Evolutionary conservation across 2,113 vertebrate genomes (phyloP).

Genomic region (Tylochromis polylepis): DNA sequence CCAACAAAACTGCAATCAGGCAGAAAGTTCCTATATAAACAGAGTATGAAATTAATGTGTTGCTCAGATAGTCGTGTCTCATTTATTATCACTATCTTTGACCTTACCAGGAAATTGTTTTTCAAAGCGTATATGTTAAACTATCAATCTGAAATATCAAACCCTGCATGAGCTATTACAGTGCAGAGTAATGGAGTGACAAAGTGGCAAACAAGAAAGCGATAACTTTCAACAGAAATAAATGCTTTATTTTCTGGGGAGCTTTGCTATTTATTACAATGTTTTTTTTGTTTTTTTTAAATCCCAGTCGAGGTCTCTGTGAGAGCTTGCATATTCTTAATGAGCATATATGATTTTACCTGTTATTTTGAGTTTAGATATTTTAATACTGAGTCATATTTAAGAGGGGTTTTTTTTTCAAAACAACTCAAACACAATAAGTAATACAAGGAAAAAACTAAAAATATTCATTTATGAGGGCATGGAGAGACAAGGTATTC

Average conservation of each 20-base stretch:
- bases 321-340: background rate
- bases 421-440: background rate
- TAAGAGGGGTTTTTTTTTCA: background rate
- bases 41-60: conserved; percentile 21
- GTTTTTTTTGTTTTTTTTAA: too few relatives aligned
- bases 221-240: conserved; percentile 6
- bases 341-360: background rate
- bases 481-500: background rate
- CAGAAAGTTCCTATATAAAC: conserved; percentile 10
- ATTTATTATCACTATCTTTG: conserved; percentile 47
- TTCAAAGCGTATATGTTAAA: conserved; percentile 36
- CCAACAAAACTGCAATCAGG: conserved; percentile 22
- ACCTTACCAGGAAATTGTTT: conserved; percentile 48
- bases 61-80: background rate
- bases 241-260: conserved; percentile 25
- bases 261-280: background rate
- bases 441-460: background rate
- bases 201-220: conserved; percentile 39
- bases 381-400: background rate
- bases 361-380: background rate
- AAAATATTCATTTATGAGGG: background rate
- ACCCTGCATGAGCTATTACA: conserved; percentile 7
- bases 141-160: conserved; percentile 47
- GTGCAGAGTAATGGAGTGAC: conserved; percentile 13
- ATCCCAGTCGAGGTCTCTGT: background rate